Evolutionary conservation across 2,797 vertebrate species (phyloP).

Genomic region (Pitangus sulphuratus): DNA sequence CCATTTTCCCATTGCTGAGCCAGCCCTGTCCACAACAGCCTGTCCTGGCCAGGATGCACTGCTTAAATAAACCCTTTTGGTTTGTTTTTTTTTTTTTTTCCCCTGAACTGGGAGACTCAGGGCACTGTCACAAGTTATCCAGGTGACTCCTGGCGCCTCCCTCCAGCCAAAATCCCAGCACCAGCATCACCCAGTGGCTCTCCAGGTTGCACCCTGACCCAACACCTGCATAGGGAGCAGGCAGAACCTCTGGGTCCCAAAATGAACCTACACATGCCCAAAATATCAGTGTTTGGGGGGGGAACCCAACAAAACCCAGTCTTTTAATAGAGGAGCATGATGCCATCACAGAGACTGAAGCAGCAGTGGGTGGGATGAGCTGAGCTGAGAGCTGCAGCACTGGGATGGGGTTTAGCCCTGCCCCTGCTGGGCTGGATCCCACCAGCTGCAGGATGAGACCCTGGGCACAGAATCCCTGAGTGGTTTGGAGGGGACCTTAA

Average conservation of each 20-base stretch:
- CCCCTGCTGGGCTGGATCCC: not conserved
- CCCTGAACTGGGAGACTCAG: not conserved
- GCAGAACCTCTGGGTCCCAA: not conserved
- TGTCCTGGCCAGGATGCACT: rapidly evolving
- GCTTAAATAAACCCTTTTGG: not conserved
- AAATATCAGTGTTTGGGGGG: rapidly evolving
- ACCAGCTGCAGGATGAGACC: not conserved
- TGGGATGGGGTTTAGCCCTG: not conserved
- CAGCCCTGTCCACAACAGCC: not conserved
- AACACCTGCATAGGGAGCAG: rapidly evolving
- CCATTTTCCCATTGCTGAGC: not conserved
- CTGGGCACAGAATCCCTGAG: not conserved
- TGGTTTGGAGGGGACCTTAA: not conserved
- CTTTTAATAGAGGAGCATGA: not conserved
- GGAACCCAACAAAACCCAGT: rapidly evolving
- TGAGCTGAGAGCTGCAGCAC: not conserved
- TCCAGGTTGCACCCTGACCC: not conserved
- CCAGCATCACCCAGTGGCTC: not conserved
- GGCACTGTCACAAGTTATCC: rapidly evolving
- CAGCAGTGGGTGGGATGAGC: not conserved
- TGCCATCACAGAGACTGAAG: not conserved
- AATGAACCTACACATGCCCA: rapidly evolving
- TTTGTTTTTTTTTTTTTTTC: too few species aligned
- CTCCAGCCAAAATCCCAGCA: not conserved
- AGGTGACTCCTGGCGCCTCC: not conserved